Percentiles rank a stretch among this genome's conserved stretches.
Conservation (phyloP, 2,888 invertebrate species). For the Gymnosoma rotundatum region DNA sequence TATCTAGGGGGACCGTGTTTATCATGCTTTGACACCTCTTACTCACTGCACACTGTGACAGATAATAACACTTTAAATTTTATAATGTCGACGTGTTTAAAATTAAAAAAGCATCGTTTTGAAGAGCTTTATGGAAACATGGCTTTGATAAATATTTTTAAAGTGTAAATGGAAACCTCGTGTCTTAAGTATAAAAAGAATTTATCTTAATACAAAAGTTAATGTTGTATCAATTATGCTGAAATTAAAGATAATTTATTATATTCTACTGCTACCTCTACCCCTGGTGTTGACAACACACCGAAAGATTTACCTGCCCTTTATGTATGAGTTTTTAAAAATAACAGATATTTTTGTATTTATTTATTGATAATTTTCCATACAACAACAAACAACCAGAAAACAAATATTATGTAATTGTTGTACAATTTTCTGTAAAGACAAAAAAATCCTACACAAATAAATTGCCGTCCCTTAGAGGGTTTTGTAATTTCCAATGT, state of each 20-base stretch:
- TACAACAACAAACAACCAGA: not conserved
- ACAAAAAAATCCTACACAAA: not conserved
- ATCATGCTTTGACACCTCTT: no score
- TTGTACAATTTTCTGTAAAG: not conserved
- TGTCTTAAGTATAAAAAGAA: no score
- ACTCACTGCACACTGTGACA: no score
- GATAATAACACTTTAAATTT: no score
- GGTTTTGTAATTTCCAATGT: not conserved
- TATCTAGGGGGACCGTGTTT: no score
- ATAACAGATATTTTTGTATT: not conserved
- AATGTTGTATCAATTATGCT: not conserved
- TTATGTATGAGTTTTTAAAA: not conserved
- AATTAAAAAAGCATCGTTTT: no score
- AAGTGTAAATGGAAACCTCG: no score
- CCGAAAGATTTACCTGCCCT: not conserved
- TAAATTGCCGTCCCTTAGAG: no score
- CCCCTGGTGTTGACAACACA: not conserved
- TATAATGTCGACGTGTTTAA: no score
- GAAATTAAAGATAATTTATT: not conserved
- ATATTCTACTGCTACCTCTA: not conserved
- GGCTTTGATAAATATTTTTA: no score
- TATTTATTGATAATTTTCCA: not conserved
- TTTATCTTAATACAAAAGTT: no score
- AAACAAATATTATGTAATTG: slow-evolving; percentile 4
- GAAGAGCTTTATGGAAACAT: no score